Evolutionary conservation across 2,113 vertebrate genomes (phyloP), one percentile per base, ranked within the genome.

Genomic region (Trichomycterus rosablanca): DNA sequence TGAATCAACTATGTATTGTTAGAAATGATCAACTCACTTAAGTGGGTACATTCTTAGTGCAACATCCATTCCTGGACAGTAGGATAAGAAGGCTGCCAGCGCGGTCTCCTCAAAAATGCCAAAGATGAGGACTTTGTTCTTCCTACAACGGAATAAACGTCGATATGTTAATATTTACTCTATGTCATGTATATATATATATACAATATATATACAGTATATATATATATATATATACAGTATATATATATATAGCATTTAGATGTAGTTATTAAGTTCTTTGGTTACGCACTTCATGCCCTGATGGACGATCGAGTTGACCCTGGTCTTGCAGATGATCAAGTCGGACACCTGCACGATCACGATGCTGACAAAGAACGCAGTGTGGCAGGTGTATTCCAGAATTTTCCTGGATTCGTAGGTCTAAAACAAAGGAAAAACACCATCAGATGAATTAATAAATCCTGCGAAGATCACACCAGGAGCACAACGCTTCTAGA

Each of bases 301-400:
- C 53, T 96, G 93, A 69, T 94, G 93, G 72, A 95, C 71, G 60
- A 96, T 89, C 0, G 93, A 95, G 80, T 95, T 95, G 58, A 88
- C 89, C 1, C 93, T 87, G 30, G 93, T 95, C 70, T 96, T 96
- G 67, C 93, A 95, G 81, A 96, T 92, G 79, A 96, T 89, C 68
- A 93, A 81, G 78, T 94, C 92, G 0, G 92, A 89, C 90, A 91
- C 93, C 50, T 96, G 93, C 15, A 92, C 91, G 1, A 94, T 76
- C 45, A 95, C 93, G 1, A 95, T 93, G 53, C 92, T 94, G 82
- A 76, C 80, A 1, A 97, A 97, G 83, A 91, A 97, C 0, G 93
- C 89, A 0, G 93, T 97, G 84, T 97, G 93, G 80, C 93, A 97
- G 0, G 93, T 95, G 81, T 89, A 91, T 84, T 95, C 93, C 28